phyloP scores from a whole-genome alignment of 2,797 vertebrate species.

The Channa striata region DNA sequence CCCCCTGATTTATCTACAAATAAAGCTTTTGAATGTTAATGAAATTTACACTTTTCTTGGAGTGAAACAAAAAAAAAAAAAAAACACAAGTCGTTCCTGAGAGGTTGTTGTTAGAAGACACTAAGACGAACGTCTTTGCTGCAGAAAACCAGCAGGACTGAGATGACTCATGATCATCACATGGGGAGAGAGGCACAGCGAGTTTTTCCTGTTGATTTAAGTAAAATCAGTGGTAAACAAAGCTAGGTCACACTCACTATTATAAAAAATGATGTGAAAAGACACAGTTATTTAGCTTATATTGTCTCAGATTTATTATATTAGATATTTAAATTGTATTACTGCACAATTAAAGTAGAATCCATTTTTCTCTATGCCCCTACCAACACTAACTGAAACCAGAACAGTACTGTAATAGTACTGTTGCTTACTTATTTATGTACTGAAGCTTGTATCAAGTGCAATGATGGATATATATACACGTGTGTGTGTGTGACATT shows the following conservation, averaged over 20 bases:
- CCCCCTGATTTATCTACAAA: too few relatives aligned
- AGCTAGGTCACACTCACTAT: not conserved
- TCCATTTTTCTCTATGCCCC: not conserved
- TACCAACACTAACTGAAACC: too few relatives aligned
- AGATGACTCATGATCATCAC: conserved; percentile 37
- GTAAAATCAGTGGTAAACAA: not conserved
- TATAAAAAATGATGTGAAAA: not conserved
- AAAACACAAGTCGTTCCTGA: not conserved
- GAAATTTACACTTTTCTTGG: too few relatives aligned
- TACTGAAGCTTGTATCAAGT: too few relatives aligned
- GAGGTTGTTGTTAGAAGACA: not conserved
- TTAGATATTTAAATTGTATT: not conserved
- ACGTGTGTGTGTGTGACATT: too few relatives aligned
- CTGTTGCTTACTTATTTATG: too few relatives aligned
- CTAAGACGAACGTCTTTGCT: not conserved
- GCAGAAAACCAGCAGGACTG: conserved; percentile 16
- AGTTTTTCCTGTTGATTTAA: not conserved
- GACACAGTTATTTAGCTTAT: not conserved
- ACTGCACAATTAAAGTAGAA: not conserved
- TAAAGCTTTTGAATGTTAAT: too few relatives aligned
- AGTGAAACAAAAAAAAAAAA: too few relatives aligned
- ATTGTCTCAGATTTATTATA: not conserved
- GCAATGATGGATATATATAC: too few relatives aligned
- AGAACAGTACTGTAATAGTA: too few relatives aligned
- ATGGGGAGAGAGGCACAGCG: not conserved